Evolutionary conservation across 1,140 invertebrate genomes (phyloP).

Genomic region (Papilio aristodemus): DNA sequence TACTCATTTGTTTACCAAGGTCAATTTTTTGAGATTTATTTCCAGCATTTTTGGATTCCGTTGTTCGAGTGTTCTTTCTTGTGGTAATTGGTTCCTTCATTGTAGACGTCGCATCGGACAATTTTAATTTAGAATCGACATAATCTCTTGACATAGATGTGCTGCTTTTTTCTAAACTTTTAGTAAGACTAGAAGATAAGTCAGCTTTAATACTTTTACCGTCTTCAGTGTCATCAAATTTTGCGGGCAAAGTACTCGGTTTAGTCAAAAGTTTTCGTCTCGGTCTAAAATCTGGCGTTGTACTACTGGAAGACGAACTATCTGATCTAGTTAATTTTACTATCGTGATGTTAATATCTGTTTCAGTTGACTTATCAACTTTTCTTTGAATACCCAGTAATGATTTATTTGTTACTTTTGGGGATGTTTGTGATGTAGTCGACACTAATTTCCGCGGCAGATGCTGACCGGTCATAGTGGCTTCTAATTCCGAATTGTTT

Average conservation of each 20-base stretch:
- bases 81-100: not conserved
- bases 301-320: constrained; percentile 30
- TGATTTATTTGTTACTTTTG: constrained; percentile 18
- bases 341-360: constrained; percentile 28
- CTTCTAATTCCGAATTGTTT: constrained; percentile 18
- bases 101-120: not conserved
- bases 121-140: constrained; percentile 2
- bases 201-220: not conserved
- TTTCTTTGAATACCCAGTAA: constrained; percentile 7
- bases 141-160: not conserved
- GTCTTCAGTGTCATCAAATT: not conserved
- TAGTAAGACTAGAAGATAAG: not conserved
- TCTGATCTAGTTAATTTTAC: constrained; percentile 31
- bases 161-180: constrained; percentile 10
- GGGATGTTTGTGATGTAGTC: not conserved
- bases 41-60: not conserved
- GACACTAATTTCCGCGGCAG: not conserved
- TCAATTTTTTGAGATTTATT: not conserved
- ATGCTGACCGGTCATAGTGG: not conserved
- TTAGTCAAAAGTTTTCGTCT: constrained; percentile 20
- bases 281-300: constrained; percentile 28
- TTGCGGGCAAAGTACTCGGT: not conserved
- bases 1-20: not conserved
- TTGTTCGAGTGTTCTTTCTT: not conserved
- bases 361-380: constrained; percentile 24